These are phyloP conservation scores for Trichomycterus rosablanca DNA, from an alignment of 2,113 vertebrate species.

Conservation along the genomic window DNA sequence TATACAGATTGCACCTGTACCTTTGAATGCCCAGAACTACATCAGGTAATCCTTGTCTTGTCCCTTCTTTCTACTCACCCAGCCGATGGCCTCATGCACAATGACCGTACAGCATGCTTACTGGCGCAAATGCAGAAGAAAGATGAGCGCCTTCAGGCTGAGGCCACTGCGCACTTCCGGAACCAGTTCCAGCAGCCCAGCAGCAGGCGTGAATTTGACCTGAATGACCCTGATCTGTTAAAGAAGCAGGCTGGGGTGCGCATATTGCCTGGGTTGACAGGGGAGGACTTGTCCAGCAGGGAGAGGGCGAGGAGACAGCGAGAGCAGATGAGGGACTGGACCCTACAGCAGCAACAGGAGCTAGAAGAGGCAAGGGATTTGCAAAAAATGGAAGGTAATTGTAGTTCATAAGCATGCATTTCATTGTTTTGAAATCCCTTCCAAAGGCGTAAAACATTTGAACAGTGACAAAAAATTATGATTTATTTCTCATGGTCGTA, in stretches of 20 bases:
- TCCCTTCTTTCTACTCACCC: not conserved
- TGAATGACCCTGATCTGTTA: conserved; percentile 67
- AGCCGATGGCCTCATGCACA: conserved; percentile 68
- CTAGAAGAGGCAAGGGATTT: conserved; percentile 52
- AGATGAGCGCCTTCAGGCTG: conserved; percentile 55
- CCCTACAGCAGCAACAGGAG: conserved; percentile 75
- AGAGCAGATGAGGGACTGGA: conserved; percentile 82
- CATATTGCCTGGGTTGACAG: conserved; percentile 75
- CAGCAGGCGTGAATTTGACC: conserved; percentile 71
- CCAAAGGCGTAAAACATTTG: too few species aligned
- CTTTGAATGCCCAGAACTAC: not conserved
- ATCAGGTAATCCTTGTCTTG: not conserved
- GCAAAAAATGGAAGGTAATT: conserved; percentile 66
- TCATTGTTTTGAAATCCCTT: too few species aligned
- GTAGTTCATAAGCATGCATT: too few species aligned
- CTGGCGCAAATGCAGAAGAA: conserved; percentile 62
- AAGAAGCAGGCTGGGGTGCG: conserved; percentile 59
- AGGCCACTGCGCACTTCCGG: conserved; percentile 61
- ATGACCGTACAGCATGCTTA: conserved; percentile 60
- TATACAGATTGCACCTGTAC: too few species aligned
- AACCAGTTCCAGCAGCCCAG: conserved; percentile 69
- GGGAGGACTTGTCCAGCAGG: conserved; percentile 71
- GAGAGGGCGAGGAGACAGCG: conserved; percentile 70
- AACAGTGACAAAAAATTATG: too few species aligned
- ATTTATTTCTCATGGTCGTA: too few species aligned